Conservation (phyloP, 2,113 vertebrate species). For the Peromyscus maniculatus region DNA sequence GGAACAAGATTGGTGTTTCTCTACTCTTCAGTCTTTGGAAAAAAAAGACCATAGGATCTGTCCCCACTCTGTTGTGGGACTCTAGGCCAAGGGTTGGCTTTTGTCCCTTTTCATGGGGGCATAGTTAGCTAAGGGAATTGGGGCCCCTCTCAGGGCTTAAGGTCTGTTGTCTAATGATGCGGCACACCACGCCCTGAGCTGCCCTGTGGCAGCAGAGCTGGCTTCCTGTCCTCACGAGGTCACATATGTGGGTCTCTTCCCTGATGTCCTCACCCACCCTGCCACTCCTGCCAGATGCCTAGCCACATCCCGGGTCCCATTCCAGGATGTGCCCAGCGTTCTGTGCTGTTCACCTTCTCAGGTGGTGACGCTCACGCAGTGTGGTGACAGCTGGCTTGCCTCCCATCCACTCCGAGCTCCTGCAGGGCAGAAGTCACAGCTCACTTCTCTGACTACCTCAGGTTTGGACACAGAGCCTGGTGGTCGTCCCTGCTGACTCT, state of each 20-base stretch:
- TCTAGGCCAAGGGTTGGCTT: not conserved
- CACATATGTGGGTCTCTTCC: fast-evolving
- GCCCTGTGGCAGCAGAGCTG: not conserved
- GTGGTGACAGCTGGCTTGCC: not conserved
- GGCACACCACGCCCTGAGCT: fast-evolving
- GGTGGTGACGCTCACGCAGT: fast-evolving
- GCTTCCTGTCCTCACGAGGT: not conserved
- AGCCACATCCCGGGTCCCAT: fast-evolving
- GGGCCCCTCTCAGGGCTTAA: fast-evolving
- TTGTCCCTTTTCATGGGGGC: not conserved
- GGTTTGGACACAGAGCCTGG: not conserved
- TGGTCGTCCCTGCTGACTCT: no score
- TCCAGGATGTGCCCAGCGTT: not conserved
- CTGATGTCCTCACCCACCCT: no score
- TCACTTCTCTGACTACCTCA: not conserved
- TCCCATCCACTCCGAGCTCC: fast-evolving
- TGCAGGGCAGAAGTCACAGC: not conserved
- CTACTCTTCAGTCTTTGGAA: not conserved
- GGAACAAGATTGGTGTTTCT: no score
- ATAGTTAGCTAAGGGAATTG: not conserved
- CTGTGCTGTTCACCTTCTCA: not conserved
- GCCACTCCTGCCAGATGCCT: not conserved
- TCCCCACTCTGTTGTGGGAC: no score
- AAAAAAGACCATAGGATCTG: not conserved
- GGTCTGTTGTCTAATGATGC: not conserved